Evolutionary conservation across 2,888 invertebrate genomes (phyloP).

Genomic region (Capitulum mitella): DNA sequence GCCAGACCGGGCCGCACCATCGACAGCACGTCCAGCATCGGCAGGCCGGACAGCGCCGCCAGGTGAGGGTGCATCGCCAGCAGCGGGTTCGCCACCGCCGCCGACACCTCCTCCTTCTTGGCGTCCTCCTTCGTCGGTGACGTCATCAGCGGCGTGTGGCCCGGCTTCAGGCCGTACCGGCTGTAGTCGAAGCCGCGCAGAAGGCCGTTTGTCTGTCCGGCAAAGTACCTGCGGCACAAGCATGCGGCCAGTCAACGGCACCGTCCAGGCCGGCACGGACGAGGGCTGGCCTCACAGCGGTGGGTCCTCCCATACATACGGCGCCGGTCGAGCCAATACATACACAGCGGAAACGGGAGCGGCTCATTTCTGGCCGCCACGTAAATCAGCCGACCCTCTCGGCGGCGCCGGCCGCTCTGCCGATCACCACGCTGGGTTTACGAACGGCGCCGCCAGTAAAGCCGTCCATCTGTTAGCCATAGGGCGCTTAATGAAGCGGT

Average conservation of each 20-base stretch:
- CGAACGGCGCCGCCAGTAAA: constrained; percentile 56
- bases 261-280: constrained; percentile 50
- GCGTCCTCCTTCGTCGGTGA: constrained; percentile 72
- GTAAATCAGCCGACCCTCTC: constrained; percentile 48
- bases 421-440: constrained; percentile 46
- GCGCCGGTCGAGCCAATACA: constrained; percentile 40
- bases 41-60: constrained; percentile 73
- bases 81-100: constrained; percentile 81
- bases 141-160: constrained; percentile 46
- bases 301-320: constrained; percentile 25
- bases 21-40: constrained; percentile 66
- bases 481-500: not conserved
- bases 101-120: constrained; percentile 67
- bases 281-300: constrained; percentile 38
- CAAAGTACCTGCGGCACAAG: constrained; percentile 70
- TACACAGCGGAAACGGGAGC: constrained; percentile 63
- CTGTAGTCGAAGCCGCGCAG: constrained; percentile 41
- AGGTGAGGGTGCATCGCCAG: constrained; percentile 87
- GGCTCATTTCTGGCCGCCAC: constrained; percentile 54
- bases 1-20: constrained; percentile 68
- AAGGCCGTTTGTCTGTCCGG: constrained; percentile 63
- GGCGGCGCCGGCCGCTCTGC: constrained; percentile 51
- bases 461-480: constrained; percentile 46
- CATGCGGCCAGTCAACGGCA: constrained; percentile 67
- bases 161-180: constrained; percentile 27